Evolutionary conservation across 2,113 vertebrate genomes (phyloP).

Genomic region (Blennius ocellaris): DNA sequence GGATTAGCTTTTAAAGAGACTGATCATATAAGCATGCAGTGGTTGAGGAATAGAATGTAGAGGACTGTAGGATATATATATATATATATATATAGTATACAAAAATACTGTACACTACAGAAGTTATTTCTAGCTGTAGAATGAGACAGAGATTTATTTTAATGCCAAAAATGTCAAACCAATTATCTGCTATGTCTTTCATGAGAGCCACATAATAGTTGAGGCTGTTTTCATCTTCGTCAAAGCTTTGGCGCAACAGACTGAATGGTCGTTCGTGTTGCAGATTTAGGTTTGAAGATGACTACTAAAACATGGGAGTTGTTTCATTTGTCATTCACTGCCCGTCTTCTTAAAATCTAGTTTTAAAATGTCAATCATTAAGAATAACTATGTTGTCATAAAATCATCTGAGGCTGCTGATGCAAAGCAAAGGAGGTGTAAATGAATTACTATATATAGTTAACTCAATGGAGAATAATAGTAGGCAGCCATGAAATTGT

Average conservation of each 20-base stretch:
- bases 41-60: slow-evolving; percentile 3
- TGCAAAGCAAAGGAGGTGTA: slow-evolving; percentile 20
- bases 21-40: slow-evolving; percentile 24
- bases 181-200: slow-evolving; percentile 55
- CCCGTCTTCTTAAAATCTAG: slow-evolving; percentile 22
- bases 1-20: background rate
- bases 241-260: slow-evolving; percentile 42
- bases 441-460: slow-evolving; percentile 30
- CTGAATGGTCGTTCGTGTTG: slow-evolving; percentile 41
- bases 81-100: too few species aligned
- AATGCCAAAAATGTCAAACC: slow-evolving; percentile 57
- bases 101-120: slow-evolving; percentile 25
- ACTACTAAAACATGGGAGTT: slow-evolving; percentile 34
- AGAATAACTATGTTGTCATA: slow-evolving; percentile 6
- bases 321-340: slow-evolving; percentile 33
- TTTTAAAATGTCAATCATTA: slow-evolving; percentile 11
- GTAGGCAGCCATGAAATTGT: slow-evolving; percentile 16
- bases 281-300: slow-evolving; percentile 41
- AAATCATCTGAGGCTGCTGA: slow-evolving; percentile 14
- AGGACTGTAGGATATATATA: slow-evolving; percentile 13
- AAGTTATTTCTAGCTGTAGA: slow-evolving; percentile 54
- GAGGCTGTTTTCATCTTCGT: slow-evolving; percentile 45
- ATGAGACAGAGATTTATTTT: slow-evolving; percentile 48
- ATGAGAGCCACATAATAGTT: slow-evolving; percentile 33
- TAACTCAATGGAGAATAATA: slow-evolving; percentile 19